Base-by-base conservation (phyloP, 2,797 vertebrate genomes). In the Valencia hispanica region DNA sequence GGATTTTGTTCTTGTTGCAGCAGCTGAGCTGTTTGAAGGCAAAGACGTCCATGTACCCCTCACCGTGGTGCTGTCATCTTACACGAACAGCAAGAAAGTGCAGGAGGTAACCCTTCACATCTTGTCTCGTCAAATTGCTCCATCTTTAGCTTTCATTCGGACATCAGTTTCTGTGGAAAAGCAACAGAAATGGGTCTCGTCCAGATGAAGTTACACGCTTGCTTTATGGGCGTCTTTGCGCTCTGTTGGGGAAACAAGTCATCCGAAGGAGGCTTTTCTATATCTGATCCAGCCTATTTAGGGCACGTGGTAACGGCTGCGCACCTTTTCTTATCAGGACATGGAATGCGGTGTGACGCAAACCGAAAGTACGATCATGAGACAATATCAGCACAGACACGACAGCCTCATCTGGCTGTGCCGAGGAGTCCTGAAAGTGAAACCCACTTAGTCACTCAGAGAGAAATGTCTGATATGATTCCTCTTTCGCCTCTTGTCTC, bases 1-100 rank as follows among this genome's bases (percentile, higher is more conserved):
- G 73, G 63, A 32, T 82, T 39, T 80, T n/a, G 50, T 27, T 55
- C n/a, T 57, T 57, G 70, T 50, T 88, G 83, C 91, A 97, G 96
- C 97, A 65, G 91, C 93, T 5, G 95, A 94, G 76, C 94, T 99
- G 78, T 99, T 98, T 90, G 82, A 93, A 76, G 96, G 93, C 86
- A 95, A 96, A 88, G 94, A 96, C 11, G 94, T 96, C 79, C 96
- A 97, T 0, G 79, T 92, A 69, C 96, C 97, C 72, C 88, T 99
- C 84, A 79, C 96, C 91, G 69, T 95, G 87, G 96, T 97, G 78
- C 79, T 98, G 91, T 95, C 96, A 11, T 94, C 96, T 1, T 95
- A 97, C 88, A 90, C 92, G 79, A 86, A 87, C 74, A 96, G 95
- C 57, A 92, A 90, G 66, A 88, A 90, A 39, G 96, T 98, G 83